Conservation (phyloP, 2,797 vertebrate species). For the Chrysocyon brachyurus region DNA sequence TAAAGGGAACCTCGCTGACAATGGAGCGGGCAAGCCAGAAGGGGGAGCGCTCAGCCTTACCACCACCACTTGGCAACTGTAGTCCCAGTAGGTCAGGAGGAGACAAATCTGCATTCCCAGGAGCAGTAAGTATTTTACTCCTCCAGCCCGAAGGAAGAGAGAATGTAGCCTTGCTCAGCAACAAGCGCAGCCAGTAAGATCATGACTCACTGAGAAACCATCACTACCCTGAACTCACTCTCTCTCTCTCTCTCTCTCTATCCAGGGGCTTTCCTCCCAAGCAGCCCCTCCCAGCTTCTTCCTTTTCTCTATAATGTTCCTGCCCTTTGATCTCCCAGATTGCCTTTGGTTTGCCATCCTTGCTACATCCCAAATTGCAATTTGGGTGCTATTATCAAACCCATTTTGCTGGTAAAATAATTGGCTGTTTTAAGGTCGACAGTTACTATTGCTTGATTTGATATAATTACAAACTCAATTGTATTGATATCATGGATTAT, state of each 20-base stretch:
- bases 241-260: not conserved
- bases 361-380: not conserved
- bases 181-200: not conserved
- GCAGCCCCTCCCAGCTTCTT: not conserved
- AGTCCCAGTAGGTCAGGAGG: not conserved
- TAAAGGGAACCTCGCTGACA: not conserved
- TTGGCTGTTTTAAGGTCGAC: not conserved
- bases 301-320: not conserved
- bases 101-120: not conserved
- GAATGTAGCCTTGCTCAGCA: not conserved
- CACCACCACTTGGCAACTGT: not conserved
- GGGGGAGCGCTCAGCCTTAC: not conserved
- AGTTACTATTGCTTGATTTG: slow-evolving; percentile 16
- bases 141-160: not conserved
- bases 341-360: not conserved
- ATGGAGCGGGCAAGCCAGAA: not conserved
- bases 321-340: not conserved
- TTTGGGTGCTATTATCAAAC: not conserved
- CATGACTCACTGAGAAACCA: not conserved
- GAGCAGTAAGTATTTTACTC: not conserved
- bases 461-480: not conserved
- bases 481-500: no score
- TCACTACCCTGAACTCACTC: not conserved
- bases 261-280: not conserved
- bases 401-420: not conserved